These are phyloP conservation scores for Pseudonaja textilis DNA, from an alignment of 2,113 vertebrate species.

Conservation along the genomic window DNA sequence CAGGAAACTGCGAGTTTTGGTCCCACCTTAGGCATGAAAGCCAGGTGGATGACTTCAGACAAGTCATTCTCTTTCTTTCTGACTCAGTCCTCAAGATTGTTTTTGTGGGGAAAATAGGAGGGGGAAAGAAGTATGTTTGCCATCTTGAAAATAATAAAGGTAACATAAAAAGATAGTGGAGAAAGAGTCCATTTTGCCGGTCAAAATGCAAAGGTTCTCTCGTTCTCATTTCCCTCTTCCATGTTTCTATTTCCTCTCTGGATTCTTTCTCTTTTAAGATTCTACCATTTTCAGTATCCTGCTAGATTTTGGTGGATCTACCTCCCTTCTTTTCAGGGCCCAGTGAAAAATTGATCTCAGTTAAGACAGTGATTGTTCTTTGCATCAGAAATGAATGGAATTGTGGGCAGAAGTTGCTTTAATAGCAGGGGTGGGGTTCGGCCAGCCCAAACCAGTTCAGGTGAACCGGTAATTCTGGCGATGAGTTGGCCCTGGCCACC, in stretches of 20 bases:
- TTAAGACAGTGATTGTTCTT: neutral
- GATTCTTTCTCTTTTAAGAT: neutral
- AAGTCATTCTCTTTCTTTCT: neutral
- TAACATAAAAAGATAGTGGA: neutral
- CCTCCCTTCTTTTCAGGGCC: neutral
- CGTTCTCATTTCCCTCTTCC: neutral
- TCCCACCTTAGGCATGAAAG: neutral
- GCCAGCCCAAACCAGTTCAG: no score
- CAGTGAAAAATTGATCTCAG: neutral
- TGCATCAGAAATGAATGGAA: accelerated
- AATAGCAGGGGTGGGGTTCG: neutral
- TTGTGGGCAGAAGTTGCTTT: neutral
- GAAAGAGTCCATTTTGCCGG: neutral
- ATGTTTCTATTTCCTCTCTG: neutral
- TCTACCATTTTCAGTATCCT: neutral
- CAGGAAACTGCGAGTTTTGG: neutral
- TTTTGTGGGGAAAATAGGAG: neutral
- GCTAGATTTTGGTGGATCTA: neutral
- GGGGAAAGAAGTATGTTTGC: neutral
- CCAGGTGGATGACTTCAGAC: neutral
- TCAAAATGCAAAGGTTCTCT: neutral
- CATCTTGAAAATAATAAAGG: neutral
- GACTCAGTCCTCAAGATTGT: neutral
- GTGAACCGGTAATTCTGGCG: no score
- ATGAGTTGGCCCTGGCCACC: no score